phyloP scores from a whole-genome alignment of 2,113 vertebrate genomes.

The Plectropomus leopardus region DNA sequence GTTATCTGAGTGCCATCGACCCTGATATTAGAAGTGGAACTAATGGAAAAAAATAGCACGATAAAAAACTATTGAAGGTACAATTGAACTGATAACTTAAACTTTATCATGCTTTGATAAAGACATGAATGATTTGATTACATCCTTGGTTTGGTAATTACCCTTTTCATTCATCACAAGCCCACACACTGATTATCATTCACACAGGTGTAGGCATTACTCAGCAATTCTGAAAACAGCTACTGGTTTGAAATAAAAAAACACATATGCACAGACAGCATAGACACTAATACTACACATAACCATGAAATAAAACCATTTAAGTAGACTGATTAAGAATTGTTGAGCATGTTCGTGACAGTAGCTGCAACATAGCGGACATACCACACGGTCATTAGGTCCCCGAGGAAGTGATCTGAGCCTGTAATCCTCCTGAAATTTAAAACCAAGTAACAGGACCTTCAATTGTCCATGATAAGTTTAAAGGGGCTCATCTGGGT shows the following conservation, averaged over 20 bases:
- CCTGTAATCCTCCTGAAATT: constrained; percentile 40
- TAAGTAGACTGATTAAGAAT: background rate
- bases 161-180: background rate
- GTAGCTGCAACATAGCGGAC: constrained; percentile 27
- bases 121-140: background rate
- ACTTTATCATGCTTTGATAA: background rate
- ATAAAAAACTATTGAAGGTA: background rate
- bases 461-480: constrained; percentile 33
- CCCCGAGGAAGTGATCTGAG: constrained; percentile 9
- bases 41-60: background rate
- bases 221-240: background rate
- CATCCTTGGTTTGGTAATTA: background rate
- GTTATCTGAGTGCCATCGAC: background rate
- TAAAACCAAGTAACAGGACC: constrained; percentile 40
- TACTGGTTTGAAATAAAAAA: background rate
- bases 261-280: background rate
- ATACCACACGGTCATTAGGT: constrained; percentile 19
- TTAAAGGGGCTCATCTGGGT: constrained; percentile 23
- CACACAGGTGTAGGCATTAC: background rate
- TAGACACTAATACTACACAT: background rate
- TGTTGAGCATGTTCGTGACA: background rate
- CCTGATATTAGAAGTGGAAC: background rate
- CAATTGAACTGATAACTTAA: background rate
- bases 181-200: background rate
- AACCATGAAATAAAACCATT: background rate